Evolutionary conservation across 2,797 vertebrate species (phyloP).

Genomic region (Pseudochirops cupreus): DNA sequence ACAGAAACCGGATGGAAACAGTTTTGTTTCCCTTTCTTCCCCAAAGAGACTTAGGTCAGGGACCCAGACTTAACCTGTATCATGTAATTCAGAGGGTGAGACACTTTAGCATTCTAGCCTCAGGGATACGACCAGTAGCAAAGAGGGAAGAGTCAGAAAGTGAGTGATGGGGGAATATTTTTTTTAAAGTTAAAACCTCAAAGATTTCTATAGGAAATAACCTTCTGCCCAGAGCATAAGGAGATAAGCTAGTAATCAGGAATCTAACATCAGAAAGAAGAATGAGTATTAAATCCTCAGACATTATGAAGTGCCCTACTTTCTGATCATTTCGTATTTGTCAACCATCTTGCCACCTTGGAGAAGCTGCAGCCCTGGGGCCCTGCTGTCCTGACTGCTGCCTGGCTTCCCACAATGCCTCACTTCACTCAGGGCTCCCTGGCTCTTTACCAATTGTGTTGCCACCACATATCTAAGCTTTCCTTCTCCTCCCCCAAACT

Average conservation of each 20-base stretch:
- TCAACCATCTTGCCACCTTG: background rate
- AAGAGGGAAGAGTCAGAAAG: background rate
- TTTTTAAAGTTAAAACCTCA: background rate
- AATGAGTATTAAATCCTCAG: background rate
- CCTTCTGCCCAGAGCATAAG: background rate
- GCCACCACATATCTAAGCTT: background rate
- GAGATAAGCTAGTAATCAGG: background rate
- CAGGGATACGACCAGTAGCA: background rate
- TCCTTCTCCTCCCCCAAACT: background rate
- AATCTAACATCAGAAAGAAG: background rate
- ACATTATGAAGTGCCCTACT: background rate
- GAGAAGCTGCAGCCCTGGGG: background rate
- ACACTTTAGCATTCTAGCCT: background rate
- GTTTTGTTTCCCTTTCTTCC: background rate
- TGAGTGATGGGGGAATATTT: background rate
- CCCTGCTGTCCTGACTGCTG: background rate
- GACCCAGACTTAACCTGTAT: background rate
- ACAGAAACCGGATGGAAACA: background rate
- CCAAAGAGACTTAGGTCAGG: background rate
- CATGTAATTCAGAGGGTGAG: background rate
- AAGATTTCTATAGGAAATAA: background rate
- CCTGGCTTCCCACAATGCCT: background rate
- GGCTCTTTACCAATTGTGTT: background rate
- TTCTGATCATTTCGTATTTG: background rate
- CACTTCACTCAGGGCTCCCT: background rate